Base-by-base conservation (phyloP, 1,140 invertebrate genomes). In the Ceratosolen fusciceps region DNA sequence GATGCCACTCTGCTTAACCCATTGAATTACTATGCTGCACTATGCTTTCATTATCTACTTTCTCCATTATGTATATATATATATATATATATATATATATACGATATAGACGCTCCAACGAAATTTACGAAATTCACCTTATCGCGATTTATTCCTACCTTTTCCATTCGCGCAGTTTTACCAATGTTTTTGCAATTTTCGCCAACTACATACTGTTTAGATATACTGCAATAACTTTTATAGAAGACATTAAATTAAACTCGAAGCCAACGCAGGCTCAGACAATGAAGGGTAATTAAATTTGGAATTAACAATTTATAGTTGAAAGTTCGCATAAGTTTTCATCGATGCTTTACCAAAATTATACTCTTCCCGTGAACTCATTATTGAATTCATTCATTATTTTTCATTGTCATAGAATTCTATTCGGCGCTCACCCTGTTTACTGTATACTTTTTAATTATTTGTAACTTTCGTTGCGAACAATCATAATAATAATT, bases 301-400 rank as follows among this genome's bases (percentile, higher is more conserved):
- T 68, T 68, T 47, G 3, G 24, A 26, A 68, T 68, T 47, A 43
- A 68, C 16, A 68, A 24, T 68, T 29, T 58, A 58, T 29, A 58
- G 56, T 29, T 58, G 8, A 10, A 29, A 58, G 8, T 29, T 58
- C 29, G 29, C 29, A n/a, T 1, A 10, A 58, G 19, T 58, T 58
- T 58, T 58, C 2, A 58, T 58, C 24, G 16, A 29, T 58, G 26
- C 2, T 58, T 29, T 14, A 58, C 56, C 2, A 58, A 58, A 29
- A 58, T 29, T 58, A 29, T 2, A 9, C 12, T 58, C 8, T 29
- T 58, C n/a, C n/a, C 8, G 12, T 7, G 26, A 29, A 58, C 21
- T 58, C 4, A 29, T 58, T 58, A 54, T 54, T 54, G 1, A n/a
- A n/a, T 54, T 54, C 24, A 54, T 54, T n/a, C n/a, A n/a, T n/a